phyloP scores from a whole-genome alignment of 2,888 invertebrate genomes.

The Ormyrus labotus region DNA sequence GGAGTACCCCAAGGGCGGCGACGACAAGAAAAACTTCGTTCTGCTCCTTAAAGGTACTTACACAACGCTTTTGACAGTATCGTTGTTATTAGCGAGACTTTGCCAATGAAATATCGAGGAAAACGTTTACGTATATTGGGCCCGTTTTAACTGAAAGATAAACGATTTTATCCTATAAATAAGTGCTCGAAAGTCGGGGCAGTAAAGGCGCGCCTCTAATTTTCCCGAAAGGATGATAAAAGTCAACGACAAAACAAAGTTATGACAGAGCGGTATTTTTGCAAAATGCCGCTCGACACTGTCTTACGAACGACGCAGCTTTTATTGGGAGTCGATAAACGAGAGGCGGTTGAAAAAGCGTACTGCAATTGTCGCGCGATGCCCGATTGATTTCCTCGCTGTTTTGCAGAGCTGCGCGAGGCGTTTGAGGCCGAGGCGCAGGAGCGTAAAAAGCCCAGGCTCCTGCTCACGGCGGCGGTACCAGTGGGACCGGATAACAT shows the following conservation, averaged over 20 bases:
- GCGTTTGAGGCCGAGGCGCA: constrained; percentile 96
- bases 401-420: constrained; percentile 86
- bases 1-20: constrained; percentile 95
- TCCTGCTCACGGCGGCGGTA: constrained; percentile 92
- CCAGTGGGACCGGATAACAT: constrained; percentile 96
- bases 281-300: neutral
- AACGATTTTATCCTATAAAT: too few relatives aligned
- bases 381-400: neutral
- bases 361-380: neutral
- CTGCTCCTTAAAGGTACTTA: constrained; percentile 87
- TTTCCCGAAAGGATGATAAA: neutral
- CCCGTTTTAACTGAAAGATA: too few relatives aligned
- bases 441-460: constrained; percentile 89
- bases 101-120: too few relatives aligned
- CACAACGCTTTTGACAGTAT: too few relatives aligned
- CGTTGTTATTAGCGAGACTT: too few relatives aligned
- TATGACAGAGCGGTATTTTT: neutral
- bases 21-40: constrained; percentile 96
- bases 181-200: too few relatives aligned
- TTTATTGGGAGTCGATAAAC: neutral
- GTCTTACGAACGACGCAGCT: too few relatives aligned
- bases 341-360: neutral
- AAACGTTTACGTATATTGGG: too few relatives aligned
- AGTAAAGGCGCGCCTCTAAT: too few relatives aligned
- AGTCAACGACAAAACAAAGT: neutral